These are phyloP conservation scores for Whitmania pigra DNA, from an alignment of 1,140 invertebrate genomes.

Conservation along the genomic window DNA sequence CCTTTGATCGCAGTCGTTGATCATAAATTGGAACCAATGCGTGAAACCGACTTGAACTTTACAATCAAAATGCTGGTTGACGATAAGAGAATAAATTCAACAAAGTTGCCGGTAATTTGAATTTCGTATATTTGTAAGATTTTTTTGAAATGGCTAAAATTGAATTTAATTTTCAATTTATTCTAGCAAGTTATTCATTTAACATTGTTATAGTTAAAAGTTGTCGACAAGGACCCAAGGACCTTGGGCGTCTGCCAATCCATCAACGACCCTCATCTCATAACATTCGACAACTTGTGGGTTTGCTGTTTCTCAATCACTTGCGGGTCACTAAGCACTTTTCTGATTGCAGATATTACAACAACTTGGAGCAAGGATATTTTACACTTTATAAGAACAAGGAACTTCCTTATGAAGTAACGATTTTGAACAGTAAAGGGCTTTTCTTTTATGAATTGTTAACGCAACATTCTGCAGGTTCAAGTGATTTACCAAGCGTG, in stretches of 20 bases:
- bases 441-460: not conserved
- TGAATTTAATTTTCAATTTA: too few species aligned
- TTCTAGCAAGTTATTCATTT: not conserved
- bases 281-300: slow-evolving; percentile 18
- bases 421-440: not conserved
- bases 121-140: too few species aligned
- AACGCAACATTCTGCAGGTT: slow-evolving; percentile 9
- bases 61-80: slow-evolving; percentile 18
- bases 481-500: slow-evolving; percentile 19
- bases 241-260: slow-evolving; percentile 7
- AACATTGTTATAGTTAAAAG: not conserved
- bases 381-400: slow-evolving; percentile 14
- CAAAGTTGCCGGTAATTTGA: slow-evolving; percentile 11
- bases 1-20: slow-evolving; percentile 9
- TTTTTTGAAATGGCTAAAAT: too few species aligned
- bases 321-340: not conserved
- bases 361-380: slow-evolving; percentile 18
- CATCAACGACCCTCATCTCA: slow-evolving; percentile 19
- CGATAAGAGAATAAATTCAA: not conserved
- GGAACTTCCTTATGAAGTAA: slow-evolving; percentile 15
- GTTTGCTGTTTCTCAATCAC: not conserved
- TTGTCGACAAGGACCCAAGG: not conserved
- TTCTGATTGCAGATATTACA: slow-evolving; percentile 17
- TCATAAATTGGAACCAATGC: slow-evolving; percentile 8
- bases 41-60: slow-evolving; percentile 10